Percentiles rank a stretch among this genome's conserved stretches.
Conservation (phyloP, 2,888 invertebrate genomes). For the Ferrisia virgata region DNA sequence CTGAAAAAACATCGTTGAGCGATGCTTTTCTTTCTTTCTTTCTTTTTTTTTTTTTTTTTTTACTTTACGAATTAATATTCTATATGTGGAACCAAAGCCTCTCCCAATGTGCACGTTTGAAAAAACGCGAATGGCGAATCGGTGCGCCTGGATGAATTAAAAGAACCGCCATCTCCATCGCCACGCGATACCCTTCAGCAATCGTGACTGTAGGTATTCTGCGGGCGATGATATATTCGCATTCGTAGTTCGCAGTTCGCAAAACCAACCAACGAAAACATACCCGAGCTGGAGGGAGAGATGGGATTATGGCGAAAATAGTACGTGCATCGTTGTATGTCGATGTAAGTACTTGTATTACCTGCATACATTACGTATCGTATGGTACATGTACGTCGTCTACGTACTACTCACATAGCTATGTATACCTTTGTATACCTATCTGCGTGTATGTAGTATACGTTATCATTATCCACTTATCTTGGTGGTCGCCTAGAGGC, state of each 20-base stretch:
- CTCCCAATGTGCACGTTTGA: not conserved
- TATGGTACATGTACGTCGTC: not conserved
- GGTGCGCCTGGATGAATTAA: not conserved
- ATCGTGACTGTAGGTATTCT: not conserved
- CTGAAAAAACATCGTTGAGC: too few species aligned
- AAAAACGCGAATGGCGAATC: not conserved
- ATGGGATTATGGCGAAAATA: not conserved
- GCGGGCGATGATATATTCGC: not conserved
- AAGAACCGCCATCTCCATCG: too few species aligned
- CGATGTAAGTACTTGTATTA: too few species aligned
- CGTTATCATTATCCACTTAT: not conserved
- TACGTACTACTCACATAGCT: too few species aligned
- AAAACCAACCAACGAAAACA: not conserved
- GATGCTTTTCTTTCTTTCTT: too few species aligned
- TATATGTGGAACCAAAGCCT: not conserved
- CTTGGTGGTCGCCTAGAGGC: not conserved
- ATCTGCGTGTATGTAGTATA: not conserved
- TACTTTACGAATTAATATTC: not conserved
- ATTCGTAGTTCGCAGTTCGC: not conserved
- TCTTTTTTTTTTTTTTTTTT: not conserved
- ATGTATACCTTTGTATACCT: too few species aligned
- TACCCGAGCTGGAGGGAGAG: not conserved
- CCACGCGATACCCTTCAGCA: not conserved
- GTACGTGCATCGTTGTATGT: not conserved
- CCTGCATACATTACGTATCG: too few species aligned